Evolutionary conservation across 2,888 invertebrate genomes (phyloP).

Genomic region (Stenoptilia bipunctidactyla): DNA sequence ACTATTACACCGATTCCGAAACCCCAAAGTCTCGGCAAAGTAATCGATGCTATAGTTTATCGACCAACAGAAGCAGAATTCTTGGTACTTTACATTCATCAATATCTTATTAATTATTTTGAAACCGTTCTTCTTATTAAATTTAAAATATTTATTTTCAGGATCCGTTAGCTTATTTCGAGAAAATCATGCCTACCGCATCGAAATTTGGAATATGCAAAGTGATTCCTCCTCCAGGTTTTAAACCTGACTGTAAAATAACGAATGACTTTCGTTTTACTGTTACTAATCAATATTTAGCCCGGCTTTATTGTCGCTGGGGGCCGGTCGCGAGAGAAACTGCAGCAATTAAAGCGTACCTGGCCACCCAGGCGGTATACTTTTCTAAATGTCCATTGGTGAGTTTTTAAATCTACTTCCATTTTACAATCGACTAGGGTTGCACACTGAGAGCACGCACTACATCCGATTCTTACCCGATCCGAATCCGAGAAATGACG

Average conservation of each 20-base stretch:
- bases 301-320: slow-evolving; percentile 90
- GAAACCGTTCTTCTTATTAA: no score
- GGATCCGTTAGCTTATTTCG: slow-evolving; percentile 89
- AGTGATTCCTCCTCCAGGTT: slow-evolving; percentile 85
- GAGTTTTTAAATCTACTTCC: slow-evolving; percentile 26
- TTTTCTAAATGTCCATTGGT: slow-evolving; percentile 85
- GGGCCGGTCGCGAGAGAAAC: slow-evolving; percentile 88
- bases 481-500: no score
- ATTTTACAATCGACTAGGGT: no score
- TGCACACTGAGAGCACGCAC: no score
- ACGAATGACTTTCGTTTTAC: slow-evolving; percentile 89
- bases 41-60: no score
- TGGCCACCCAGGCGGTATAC: slow-evolving; percentile 81
- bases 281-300: slow-evolving; percentile 90
- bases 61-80: no score
- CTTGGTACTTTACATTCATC: no score
- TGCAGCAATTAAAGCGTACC: slow-evolving; percentile 85
- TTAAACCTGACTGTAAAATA: slow-evolving; percentile 82
- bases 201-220: slow-evolving; percentile 89
- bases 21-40: no score
- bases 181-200: slow-evolving; percentile 80
- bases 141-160: slow-evolving; percentile 25
- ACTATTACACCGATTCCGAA: no score
- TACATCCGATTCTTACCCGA: no score
- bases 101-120: no score